A percentile compares a stretch with the other conserved stretches of the same genome.
phyloP scores from a whole-genome alignment of 2,113 vertebrate genomes.

The Himantopus leucocephalus region DNA sequence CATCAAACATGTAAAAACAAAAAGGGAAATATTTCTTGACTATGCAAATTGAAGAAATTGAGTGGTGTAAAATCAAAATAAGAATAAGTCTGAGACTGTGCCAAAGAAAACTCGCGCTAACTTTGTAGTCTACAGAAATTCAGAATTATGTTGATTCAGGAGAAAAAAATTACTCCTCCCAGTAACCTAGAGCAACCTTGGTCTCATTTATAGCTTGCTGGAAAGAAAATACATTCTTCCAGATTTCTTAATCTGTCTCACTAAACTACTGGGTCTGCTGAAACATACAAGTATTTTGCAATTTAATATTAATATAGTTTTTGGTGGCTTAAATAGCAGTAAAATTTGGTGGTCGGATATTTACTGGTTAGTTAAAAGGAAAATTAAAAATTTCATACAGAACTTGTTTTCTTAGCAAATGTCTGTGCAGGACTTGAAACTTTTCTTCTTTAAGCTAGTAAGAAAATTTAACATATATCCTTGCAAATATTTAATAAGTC shows the following conservation, averaged over 20 bases:
- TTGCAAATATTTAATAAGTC: not conserved
- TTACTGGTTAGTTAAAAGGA: not conserved
- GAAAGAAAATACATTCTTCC: constrained; percentile 29
- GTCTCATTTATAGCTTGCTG: constrained; percentile 12
- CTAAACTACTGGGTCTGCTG: not conserved
- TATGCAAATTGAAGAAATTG: constrained; percentile 40
- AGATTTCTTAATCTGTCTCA: constrained; percentile 25
- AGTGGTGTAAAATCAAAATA: constrained; percentile 11
- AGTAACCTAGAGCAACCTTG: constrained; percentile 13
- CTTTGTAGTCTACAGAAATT: constrained; percentile 33
- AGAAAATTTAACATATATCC: not conserved
- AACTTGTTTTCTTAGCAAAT: not conserved
- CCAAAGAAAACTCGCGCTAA: constrained; percentile 31
- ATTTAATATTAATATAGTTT: not conserved
- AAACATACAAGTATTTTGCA: not conserved
- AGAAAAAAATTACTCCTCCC: constrained; percentile 39
- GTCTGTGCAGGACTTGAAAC: not conserved
- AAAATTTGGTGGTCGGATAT: not conserved
- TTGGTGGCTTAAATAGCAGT: not conserved
- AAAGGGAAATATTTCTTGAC: constrained; percentile 22
- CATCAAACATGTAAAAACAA: constrained; percentile 5
- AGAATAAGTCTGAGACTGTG: not conserved
- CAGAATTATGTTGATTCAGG: constrained; percentile 34
- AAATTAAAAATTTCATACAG: not conserved
- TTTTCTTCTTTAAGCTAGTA: not conserved